A percentile compares a stretch with the other conserved stretches of the same genome.
Evolutionary conservation across 2,113 vertebrate species (phyloP).

Genomic region (Regulus satrapa): DNA sequence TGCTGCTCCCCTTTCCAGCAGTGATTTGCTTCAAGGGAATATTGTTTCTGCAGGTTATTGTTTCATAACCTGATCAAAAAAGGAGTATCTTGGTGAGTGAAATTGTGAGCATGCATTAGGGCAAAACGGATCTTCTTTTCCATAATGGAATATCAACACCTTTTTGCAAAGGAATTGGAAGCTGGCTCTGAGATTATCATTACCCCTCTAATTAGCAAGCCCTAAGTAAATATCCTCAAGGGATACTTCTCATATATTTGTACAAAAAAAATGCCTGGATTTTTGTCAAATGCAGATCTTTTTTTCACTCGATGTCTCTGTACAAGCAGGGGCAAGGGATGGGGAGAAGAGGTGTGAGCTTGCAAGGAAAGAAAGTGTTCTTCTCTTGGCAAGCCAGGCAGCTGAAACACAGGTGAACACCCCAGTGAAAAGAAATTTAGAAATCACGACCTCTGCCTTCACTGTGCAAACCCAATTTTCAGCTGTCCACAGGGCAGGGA

Average conservation of each 20-base stretch:
- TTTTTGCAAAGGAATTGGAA: background rate
- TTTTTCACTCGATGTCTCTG: background rate
- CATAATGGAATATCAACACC: background rate
- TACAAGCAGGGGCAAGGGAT: background rate
- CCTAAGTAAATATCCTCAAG: background rate
- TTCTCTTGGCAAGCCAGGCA: background rate
- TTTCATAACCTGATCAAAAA: slow-evolving; percentile 68
- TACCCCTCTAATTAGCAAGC: background rate
- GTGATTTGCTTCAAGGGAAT: slow-evolving; percentile 25
- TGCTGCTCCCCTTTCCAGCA: slow-evolving; percentile 53
- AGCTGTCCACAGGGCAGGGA: background rate
- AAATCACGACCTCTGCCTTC: background rate
- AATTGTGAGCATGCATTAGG: slow-evolving; percentile 25
- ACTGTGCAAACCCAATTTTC: background rate
- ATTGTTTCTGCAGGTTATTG: background rate
- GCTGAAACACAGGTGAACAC: background rate
- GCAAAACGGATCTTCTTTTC: slow-evolving; percentile 41
- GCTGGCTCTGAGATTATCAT: background rate
- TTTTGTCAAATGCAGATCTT: background rate
- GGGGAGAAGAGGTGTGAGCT: background rate
- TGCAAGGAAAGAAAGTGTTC: background rate
- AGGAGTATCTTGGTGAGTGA: slow-evolving; percentile 46
- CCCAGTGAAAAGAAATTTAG: background rate
- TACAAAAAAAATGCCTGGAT: background rate
- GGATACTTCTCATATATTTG: background rate